Conservation (phyloP, 30 jellyfish, hydroid and myxozoan species). For the Aurelia sp. region DNA sequence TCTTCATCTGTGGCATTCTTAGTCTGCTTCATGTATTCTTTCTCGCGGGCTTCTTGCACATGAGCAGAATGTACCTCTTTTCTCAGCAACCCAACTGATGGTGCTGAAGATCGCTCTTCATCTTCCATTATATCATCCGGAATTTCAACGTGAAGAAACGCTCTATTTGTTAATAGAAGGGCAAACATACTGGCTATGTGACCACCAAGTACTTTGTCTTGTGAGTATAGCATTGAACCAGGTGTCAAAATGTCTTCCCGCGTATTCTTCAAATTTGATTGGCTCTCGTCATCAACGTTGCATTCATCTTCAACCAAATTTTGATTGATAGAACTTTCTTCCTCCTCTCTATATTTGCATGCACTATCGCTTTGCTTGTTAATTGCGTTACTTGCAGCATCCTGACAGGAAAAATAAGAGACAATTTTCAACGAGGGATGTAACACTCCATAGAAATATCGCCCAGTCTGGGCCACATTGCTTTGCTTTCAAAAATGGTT, state of each 20-base stretch:
- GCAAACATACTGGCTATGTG: constrained; percentile 70
- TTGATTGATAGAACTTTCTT: not conserved
- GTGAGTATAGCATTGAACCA: constrained; percentile 31
- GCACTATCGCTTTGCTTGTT: not conserved
- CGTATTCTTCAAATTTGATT: not conserved
- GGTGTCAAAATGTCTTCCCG: constrained; percentile 14
- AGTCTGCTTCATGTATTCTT: not conserved
- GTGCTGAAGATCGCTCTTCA: not conserved
- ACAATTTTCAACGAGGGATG: no score
- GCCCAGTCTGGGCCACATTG: no score
- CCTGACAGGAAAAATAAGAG: no score
- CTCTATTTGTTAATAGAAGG: constrained; percentile 43
- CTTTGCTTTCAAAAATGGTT: no score
- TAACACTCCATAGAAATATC: no score
- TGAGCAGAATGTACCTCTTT: constrained; percentile 13
- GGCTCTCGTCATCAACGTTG: not conserved
- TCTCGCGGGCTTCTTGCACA: constrained; percentile 45
- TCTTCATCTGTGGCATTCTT: not conserved
- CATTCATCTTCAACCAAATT: not conserved
- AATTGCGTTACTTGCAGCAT: not conserved
- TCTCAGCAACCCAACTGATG: constrained; percentile 10
- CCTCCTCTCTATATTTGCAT: not conserved
- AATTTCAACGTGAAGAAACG: constrained; percentile 40
- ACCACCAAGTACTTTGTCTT: constrained; percentile 65
- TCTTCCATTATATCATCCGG: constrained; percentile 67